Percentiles rank a stretch among this genome's conserved stretches.
Evolutionary conservation across 2,888 invertebrate species (phyloP).

Genomic region (Drosophila sordidula): DNA sequence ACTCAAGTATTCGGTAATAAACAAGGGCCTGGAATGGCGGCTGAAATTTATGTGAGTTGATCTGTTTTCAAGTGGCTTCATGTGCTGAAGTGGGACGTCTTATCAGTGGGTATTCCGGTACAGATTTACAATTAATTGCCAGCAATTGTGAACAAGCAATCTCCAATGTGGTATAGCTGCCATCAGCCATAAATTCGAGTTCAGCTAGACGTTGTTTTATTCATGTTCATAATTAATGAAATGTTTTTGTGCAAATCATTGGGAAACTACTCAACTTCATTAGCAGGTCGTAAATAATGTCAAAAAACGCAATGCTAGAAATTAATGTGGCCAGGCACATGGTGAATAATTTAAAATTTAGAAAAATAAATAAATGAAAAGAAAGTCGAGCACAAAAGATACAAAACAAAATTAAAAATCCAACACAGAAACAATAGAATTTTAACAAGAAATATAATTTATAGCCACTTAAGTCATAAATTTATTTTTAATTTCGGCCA

Average conservation of each 20-base stretch:
- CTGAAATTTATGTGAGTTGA: slow-evolving; percentile 57
- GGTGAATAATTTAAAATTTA: slow-evolving; percentile 55
- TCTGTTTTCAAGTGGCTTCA: slow-evolving; percentile 58
- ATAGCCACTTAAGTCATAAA: slow-evolving; percentile 83
- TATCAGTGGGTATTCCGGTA: slow-evolving; percentile 52
- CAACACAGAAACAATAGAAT: slow-evolving; percentile 75
- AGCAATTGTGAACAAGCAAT: slow-evolving; percentile 48
- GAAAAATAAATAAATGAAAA: slow-evolving; percentile 57
- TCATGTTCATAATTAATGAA: slow-evolving; percentile 47
- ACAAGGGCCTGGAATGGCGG: slow-evolving; percentile 29
- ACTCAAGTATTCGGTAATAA: slow-evolving; percentile 42
- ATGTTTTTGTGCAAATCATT: slow-evolving; percentile 54
- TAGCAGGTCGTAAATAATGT: slow-evolving; percentile 62
- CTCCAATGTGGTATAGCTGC: slow-evolving; percentile 9
- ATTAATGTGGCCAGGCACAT: slow-evolving; percentile 49
- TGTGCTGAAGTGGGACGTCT: slow-evolving; percentile 44
- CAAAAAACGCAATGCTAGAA: slow-evolving; percentile 41
- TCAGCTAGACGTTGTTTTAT: slow-evolving; percentile 20
- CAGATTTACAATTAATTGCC: slow-evolving; percentile 70
- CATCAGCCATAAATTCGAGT: slow-evolving; percentile 19
- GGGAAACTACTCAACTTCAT: slow-evolving; percentile 54
- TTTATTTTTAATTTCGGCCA: slow-evolving; percentile 82
- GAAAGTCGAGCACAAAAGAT: slow-evolving; percentile 58
- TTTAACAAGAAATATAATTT: slow-evolving; percentile 82
- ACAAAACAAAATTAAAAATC: slow-evolving; percentile 47